Conservation (phyloP, 2,113 vertebrate species). For the Corythoichthys intestinalis region DNA sequence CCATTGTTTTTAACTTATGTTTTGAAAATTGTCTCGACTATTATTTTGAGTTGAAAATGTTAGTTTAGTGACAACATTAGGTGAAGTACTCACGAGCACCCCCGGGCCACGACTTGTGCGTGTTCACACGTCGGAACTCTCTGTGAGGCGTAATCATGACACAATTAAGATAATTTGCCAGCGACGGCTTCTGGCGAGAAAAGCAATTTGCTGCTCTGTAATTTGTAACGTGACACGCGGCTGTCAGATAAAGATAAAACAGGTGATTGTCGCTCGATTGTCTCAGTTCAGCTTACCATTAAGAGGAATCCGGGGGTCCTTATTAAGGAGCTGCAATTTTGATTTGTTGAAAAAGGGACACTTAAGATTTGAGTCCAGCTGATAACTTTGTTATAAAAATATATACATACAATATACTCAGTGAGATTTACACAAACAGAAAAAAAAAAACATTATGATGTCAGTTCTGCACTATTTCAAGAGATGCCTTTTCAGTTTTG, state of each 20-base stretch:
- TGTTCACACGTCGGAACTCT: constrained; percentile 37
- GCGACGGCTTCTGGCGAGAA: constrained; percentile 78
- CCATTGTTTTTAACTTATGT: no score
- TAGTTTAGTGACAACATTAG: no score
- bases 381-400: constrained; percentile 32
- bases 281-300: constrained; percentile 73
- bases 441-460: no score
- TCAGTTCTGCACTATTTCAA: no score
- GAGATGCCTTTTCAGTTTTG: no score
- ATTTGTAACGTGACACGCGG: constrained; percentile 69
- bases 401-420: constrained; percentile 40
- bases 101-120: not conserved
- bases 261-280: constrained; percentile 78
- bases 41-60: no score
- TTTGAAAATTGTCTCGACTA: no score
- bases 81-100: no score
- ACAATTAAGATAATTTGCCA: constrained; percentile 84
- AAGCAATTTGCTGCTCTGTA: constrained; percentile 75
- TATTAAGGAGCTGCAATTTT: constrained; percentile 55
- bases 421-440: no score
- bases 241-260: constrained; percentile 83
- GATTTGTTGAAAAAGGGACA: constrained; percentile 51
- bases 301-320: constrained; percentile 71
- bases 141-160: constrained; percentile 79
- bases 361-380: constrained; percentile 58